Evolutionary conservation across 2,113 vertebrate genomes (phyloP).

Genomic region (Daubentonia madagascariensis): DNA sequence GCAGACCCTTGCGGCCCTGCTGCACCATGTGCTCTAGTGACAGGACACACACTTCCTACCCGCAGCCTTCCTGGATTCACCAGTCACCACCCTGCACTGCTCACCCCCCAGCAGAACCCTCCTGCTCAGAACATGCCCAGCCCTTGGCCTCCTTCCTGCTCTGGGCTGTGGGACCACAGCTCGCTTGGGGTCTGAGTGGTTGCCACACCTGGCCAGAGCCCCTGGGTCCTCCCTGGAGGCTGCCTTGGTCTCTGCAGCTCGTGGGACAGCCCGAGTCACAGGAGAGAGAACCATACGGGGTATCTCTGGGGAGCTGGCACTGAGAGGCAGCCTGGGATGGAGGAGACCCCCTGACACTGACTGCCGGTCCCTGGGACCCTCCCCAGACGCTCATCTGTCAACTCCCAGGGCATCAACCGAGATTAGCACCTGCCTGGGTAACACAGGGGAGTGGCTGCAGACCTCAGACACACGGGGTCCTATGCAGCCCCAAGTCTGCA

Average conservation of each 20-base stretch:
- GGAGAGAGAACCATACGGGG: background rate
- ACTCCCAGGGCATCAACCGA: background rate
- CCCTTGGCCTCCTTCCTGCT: too few relatives aligned
- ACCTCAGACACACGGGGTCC: background rate
- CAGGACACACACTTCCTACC: background rate
- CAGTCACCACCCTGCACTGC: fast-evolving
- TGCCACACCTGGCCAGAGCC: too few relatives aligned
- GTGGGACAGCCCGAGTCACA: background rate
- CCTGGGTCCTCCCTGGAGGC: background rate
- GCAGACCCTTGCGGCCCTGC: background rate
- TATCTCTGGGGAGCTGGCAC: background rate
- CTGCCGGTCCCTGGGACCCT: too few relatives aligned
- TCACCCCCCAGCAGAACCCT: background rate
- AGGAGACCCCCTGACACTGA: background rate
- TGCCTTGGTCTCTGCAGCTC: background rate
- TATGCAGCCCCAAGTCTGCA: background rate
- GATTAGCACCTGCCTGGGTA: background rate
- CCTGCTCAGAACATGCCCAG: background rate
- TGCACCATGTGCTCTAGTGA: too few relatives aligned
- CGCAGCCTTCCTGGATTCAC: fast-evolving
- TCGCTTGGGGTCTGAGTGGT: too few relatives aligned
- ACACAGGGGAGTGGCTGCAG: background rate
- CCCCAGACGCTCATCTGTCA: background rate
- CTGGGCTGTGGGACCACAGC: too few relatives aligned
- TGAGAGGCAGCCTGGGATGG: background rate